Base-by-base conservation (phyloP, 30 jellyfish, hydroid and myxozoan genomes). In the Aurelia aurita region DNA sequence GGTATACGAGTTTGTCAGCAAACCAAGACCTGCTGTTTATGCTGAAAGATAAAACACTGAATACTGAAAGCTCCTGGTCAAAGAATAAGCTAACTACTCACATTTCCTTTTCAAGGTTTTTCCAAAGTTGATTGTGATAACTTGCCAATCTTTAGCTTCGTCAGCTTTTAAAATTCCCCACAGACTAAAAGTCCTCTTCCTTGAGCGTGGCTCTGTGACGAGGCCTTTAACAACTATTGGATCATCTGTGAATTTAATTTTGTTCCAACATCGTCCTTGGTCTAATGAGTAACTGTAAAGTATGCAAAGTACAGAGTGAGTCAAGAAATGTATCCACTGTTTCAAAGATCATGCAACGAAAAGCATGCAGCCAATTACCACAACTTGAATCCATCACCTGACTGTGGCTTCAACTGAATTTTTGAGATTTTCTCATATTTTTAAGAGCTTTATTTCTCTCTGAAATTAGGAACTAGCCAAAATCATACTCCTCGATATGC, bases 241-340 rank as follows among this genome's bases (percentile, higher is more conserved):
- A 39, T 84, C 89, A 49, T 83, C 91, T 2, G 94, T 68, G 82
- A 94, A 94, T 43, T 83, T 71, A 68, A 85, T 23, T 5, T 69
- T 55, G 23, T 76, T 60, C 99, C 99, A 94, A 58, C 99, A 86
- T 14, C 87, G 82, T 9, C 99, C 99, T 61, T 72, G 95, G 79
- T 94, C 99, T 18, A 94, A 47, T 10, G 99, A 94, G 66, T 85
- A 94, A 55, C 97, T 84, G 45, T 22, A 61, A 72, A 28, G 5
- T 34, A 39, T 39, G 51, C 18, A 39, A 39, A 39, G 51, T 15
- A 39, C 0, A 34, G 46, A 10, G 46, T 34, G 51, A 4, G 15
- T 8, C n/a, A n/a, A 39, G 9, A 35, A 35, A 39, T 8, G 51
- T 39, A 39, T 39, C 15, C 16, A 39, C 51, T 15, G 16, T 39